Evolutionary conservation across 2,797 vertebrate species (phyloP), one percentile per base, ranked within the genome.

Genomic region (Lutjanus campechanus): DNA sequence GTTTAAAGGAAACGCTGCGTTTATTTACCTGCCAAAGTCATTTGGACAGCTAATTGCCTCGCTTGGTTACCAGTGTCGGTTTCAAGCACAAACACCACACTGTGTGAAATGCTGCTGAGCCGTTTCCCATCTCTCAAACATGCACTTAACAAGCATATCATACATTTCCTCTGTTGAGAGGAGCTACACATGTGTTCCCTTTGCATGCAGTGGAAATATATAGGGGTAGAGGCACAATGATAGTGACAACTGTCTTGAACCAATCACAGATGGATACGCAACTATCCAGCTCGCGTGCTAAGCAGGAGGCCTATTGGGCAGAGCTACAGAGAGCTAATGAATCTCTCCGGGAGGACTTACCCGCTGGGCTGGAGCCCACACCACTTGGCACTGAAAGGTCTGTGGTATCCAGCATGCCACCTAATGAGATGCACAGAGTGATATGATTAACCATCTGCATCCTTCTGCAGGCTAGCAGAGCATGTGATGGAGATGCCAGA

Each of bases 311-410:
- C 88, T 84, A 85, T 85, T 85, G 90, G 91, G 86, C 92, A 91
- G 81, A 81, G 85, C 91, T 86, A 92, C 91, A 92, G 81, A 93
- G 79, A 89, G 89, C 90, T 91, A 87, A 94, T 91, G 91, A 90
- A 90, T 91, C 90, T 91, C 91, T 88, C 90, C 86, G 81, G 89
- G 89, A 72, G 74, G 90, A 96, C 96, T 96, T 91, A 97, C 96
- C 97, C 89, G 95, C 97, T 91, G 97, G 97, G 95, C 97, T 96
- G 89, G 93, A 96, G 94, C 96, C 96, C 91, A 94, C 94, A 96
- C 97, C 95, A 92, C 96, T 97, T 96, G 97, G 96, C 96, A 97
- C 95, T 87, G 96, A 91, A 89, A 97, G 96, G 93, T 97, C 97
- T 90, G 96, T 83, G 68, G 95, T 95, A 91, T 95, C 95, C 94